Percentiles rank a stretch among this genome's conserved stretches.
These are phyloP conservation scores for Parus major DNA, from an alignment of 2,113 vertebrate genomes.

Conservation along the genomic window DNA sequence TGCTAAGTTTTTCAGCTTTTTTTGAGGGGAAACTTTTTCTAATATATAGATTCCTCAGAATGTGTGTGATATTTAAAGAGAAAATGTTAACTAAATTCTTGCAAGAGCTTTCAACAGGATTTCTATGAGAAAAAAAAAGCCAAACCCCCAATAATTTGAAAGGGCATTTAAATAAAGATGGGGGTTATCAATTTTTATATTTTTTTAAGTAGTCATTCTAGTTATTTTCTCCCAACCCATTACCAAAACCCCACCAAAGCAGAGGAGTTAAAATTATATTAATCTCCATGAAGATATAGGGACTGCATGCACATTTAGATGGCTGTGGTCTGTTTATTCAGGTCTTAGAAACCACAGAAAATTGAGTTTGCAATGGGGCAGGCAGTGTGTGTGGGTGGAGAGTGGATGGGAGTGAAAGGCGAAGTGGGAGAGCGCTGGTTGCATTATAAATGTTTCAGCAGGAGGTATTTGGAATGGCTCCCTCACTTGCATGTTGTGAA, in stretches of 20 bases:
- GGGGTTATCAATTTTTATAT: not conserved
- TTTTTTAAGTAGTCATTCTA: not conserved
- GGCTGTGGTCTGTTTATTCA: not conserved
- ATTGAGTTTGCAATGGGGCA: not conserved
- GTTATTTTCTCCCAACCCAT: not conserved
- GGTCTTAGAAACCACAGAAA: not conserved
- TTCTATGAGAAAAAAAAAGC: not conserved
- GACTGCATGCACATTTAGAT: not conserved
- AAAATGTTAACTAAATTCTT: not conserved
- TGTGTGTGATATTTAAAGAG: not conserved
- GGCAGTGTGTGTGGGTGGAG: not conserved
- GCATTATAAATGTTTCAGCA: slow-evolving; percentile 34
- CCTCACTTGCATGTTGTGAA: slow-evolving; percentile 25
- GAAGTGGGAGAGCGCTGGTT: slow-evolving; percentile 3
- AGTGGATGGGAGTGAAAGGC: not conserved
- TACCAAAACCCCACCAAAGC: not conserved
- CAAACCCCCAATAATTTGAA: not conserved
- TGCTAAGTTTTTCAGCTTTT: not conserved
- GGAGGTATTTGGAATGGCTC: slow-evolving; percentile 46
- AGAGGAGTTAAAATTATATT: not conserved
- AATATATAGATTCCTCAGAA: not conserved
- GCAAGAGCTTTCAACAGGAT: not conserved
- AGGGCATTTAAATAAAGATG: not conserved
- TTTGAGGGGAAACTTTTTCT: not conserved
- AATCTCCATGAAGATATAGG: not conserved